Evolutionary conservation across 2,113 vertebrate genomes (phyloP), one percentile per base, ranked within the genome.

Genomic region (Macaca fascicularis): DNA sequence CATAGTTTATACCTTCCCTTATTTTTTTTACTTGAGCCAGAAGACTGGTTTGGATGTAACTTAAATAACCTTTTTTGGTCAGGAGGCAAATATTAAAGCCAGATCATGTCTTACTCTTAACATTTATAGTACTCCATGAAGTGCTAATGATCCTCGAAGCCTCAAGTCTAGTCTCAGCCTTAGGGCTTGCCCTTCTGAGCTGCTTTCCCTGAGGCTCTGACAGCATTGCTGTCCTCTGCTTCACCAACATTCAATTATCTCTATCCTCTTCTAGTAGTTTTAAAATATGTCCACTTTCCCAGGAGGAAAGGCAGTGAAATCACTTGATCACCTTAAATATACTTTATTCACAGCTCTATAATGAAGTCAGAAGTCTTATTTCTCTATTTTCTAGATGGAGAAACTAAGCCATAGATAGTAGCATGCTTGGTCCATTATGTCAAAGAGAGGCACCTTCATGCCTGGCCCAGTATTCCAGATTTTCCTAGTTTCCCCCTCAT

Each of bases 31-130:
- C 75, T 95, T 93, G 69, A 79, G 32, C 74, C 40, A 57, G 74
- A 96, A 95, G 40, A 89, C 61, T 92, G 32, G 57, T 92, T 92
- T 96, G 61, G 43, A 80, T 87, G 16, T 92, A 59, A 91, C 82
- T 90, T 93, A 91, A 88, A 75, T 92, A 96, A 96, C 64, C 12
- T 69, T 96, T 96, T 95, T 35, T 13, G 30, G 93, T 98, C 67
- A 35, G 45, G 40, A 97, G 78, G 72, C 16, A 94, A 81, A 55
- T 97, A 83, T 48, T 94, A 89, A 95, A 92, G 75, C 30, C 30
- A 91, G 30, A 80, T 90, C 17, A 30, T 90, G 13, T 95, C 89
- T 89, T 89, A 61, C 27, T 84, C 64, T 92, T 78, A 90, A 72
- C 59, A 50, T 75, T 86, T 40, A 6, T 50, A 50, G 32, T 95